Percentiles rank a stretch among this genome's conserved stretches.
These are phyloP conservation scores for Ochlodes sylvanus DNA, from an alignment of 2,888 invertebrate genomes.

Conservation along the genomic window DNA sequence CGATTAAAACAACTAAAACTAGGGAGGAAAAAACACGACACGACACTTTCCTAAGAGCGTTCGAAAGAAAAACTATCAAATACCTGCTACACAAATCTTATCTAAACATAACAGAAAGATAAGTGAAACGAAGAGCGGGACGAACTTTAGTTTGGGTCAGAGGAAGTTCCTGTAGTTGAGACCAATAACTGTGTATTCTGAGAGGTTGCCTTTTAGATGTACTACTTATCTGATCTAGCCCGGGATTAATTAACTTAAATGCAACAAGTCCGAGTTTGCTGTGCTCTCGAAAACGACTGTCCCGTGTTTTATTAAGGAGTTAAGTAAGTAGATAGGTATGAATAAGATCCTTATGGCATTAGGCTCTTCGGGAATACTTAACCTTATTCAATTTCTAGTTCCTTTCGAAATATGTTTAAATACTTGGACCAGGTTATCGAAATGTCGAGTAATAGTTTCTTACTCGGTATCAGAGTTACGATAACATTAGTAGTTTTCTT, in stretches of 20 bases:
- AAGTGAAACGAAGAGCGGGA: slow-evolving; percentile 27
- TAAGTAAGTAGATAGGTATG: slow-evolving; percentile 64
- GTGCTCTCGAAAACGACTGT: slow-evolving; percentile 75
- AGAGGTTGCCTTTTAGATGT: slow-evolving; percentile 62
- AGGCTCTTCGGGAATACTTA: too few species aligned
- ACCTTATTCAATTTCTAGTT: too few species aligned
- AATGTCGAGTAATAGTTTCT: too few species aligned
- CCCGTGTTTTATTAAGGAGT: slow-evolving; percentile 78
- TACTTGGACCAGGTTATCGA: too few species aligned
- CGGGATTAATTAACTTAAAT: slow-evolving; percentile 83
- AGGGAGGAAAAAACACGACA: not conserved
- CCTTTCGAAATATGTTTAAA: too few species aligned
- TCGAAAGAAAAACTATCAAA: slow-evolving; percentile 25
- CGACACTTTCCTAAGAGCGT: slow-evolving; percentile 1
- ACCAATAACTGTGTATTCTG: slow-evolving; percentile 53
- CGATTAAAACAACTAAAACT: not conserved
- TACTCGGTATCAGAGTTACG: too few species aligned
- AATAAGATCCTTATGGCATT: slow-evolving; percentile 42
- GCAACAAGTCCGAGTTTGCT: slow-evolving; percentile 83
- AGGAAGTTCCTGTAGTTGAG: slow-evolving; percentile 23
- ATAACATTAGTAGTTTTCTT: too few species aligned
- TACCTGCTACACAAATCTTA: slow-evolving; percentile 15
- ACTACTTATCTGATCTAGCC: slow-evolving; percentile 75
- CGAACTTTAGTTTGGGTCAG: slow-evolving; percentile 33
- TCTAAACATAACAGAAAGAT: slow-evolving; percentile 31